Conservation (phyloP, 2,888 invertebrate species). For the Drosophila hawaiiensis region DNA sequence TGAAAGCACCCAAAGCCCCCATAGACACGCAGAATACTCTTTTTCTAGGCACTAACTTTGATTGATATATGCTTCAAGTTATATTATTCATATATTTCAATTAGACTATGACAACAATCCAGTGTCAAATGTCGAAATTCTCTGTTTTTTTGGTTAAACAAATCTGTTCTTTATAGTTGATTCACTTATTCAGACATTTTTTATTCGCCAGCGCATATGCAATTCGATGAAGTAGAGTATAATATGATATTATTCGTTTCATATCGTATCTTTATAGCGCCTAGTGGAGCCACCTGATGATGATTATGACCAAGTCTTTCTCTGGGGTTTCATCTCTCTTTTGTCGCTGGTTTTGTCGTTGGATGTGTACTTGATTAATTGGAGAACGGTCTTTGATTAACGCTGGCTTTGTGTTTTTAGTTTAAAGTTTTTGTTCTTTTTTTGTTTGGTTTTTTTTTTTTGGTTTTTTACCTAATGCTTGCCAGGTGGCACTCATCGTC, state of each 20-base stretch:
- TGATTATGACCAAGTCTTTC: conserved; percentile 28
- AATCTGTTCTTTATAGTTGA: not conserved
- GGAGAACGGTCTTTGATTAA: conserved; percentile 29
- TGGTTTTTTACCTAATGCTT: conserved; percentile 52
- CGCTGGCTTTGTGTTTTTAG: conserved; percentile 31
- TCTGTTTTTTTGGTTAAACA: not conserved
- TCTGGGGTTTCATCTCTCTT: conserved; percentile 50
- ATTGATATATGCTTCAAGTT: not conserved
- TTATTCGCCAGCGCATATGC: not conserved
- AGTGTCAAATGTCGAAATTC: not conserved
- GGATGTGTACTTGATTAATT: conserved; percentile 70
- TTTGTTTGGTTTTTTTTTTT: too few species aligned
- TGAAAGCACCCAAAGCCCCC: not conserved
- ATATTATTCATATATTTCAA: not conserved
- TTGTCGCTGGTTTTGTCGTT: conserved; percentile 62
- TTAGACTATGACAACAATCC: not conserved
- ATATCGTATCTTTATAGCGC: conserved; percentile 45
- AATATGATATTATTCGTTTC: conserved; percentile 41
- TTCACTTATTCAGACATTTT: not conserved
- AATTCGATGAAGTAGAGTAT: conserved; percentile 7
- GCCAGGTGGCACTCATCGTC: conserved; percentile 62
- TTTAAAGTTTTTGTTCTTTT: not conserved
- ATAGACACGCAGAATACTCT: conserved; percentile 20
- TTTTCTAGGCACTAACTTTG: not conserved
- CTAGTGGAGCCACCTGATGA: conserved; percentile 34